Evolutionary conservation across 2,113 vertebrate species (phyloP).

Genomic region (Coreoperca whiteheadi): DNA sequence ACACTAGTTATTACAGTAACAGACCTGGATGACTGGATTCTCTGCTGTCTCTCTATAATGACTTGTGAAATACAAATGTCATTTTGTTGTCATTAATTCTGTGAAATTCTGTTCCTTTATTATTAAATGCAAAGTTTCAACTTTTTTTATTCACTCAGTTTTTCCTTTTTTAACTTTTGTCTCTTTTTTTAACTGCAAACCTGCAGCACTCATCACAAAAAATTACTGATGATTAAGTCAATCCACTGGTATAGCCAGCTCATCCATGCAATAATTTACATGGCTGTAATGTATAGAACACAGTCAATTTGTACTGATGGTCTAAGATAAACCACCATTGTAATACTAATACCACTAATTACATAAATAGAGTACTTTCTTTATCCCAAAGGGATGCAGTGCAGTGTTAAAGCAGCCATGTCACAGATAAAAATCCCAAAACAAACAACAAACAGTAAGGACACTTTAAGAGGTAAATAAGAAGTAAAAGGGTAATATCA

Average conservation of each 20-base stretch:
- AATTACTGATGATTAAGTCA: background rate
- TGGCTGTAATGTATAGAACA: background rate
- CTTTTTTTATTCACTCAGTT: background rate
- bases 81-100: background rate
- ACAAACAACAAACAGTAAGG: background rate
- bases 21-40: constrained; percentile 23
- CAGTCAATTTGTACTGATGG: background rate
- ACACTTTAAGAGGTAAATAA: background rate
- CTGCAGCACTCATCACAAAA: background rate
- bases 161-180: too few relatives aligned
- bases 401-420: background rate
- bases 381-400: background rate
- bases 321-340: background rate
- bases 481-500: too few relatives aligned
- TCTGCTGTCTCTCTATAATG: background rate
- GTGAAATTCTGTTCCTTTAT: background rate
- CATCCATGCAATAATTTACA: background rate
- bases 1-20: background rate
- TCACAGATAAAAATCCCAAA: background rate
- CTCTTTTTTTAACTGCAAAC: background rate
- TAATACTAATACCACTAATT: too few relatives aligned
- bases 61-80: background rate
- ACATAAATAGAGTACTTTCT: background rate
- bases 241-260: background rate
- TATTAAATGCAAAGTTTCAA: background rate